Evolutionary conservation across 1,140 invertebrate genomes (phyloP), one percentile per base, ranked within the genome.

Genomic region (Macrocentrus cingulum): DNA sequence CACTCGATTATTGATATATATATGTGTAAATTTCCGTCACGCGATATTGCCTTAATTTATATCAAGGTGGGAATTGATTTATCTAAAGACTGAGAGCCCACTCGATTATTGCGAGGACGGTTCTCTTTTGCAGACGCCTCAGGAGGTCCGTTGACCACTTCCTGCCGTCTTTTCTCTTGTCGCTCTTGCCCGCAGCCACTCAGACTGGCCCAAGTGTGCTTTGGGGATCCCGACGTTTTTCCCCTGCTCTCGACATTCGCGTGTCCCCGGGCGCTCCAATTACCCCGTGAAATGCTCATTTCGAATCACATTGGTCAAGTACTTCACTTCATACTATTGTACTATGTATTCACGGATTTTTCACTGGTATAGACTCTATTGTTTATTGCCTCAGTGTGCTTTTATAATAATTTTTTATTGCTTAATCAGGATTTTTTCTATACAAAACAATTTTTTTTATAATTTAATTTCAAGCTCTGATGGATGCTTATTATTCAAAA

Each of bases 241-340:
- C 8, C 37, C 41, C 50, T 19, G 18, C 20, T 41, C 20, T 39
- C 42, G n/a, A 13, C 44, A 39, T 29, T 42, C 16, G 44, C 29
- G n/a, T 42, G 44, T 19, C n/a, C 25, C 48, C 34, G n/a, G 32
- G 34, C 39, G 60, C 55, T 58, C 56, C 60, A 62, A 62, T 62
- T 62, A 62, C 60, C 20, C 48, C 49, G 25, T 45, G 60, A 56
- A 62, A 62, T 62, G 60, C 60, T 62, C 60, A 62, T 62, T 62
- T 62, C 55, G 56, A 16, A 51, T 41, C n/a, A n/a, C n/a, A n/a
- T n/a, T n/a, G n/a, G n/a, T n/a, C n/a, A n/a, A n/a, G n/a, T n/a
- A n/a, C n/a, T n/a, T n/a, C n/a, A n/a, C n/a, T n/a, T n/a, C n/a
- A n/a, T n/a, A n/a, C n/a, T n/a, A n/a, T n/a, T n/a, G n/a, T n/a